Percentiles rank a stretch among this genome's conserved stretches.
These are phyloP conservation scores for Tenodera sinensis DNA, from an alignment of 2,888 invertebrate species.

Conservation along the genomic window DNA sequence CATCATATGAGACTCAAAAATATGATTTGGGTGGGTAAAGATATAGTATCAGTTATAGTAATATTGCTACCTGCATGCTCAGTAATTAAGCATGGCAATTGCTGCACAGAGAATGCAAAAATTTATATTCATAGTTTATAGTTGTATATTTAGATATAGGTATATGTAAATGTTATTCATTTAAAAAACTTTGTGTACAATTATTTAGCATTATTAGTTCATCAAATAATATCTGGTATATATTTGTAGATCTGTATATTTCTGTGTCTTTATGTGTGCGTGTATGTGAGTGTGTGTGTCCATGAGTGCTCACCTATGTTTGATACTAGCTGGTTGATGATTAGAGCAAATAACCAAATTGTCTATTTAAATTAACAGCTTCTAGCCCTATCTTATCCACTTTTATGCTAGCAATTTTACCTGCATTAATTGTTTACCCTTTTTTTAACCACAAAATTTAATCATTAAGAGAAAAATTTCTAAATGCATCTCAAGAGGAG, in stretches of 20 bases:
- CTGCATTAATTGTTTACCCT: too few species aligned
- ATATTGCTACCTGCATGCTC: neutral
- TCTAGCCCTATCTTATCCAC: neutral
- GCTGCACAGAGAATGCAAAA: neutral
- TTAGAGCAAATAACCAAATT: neutral
- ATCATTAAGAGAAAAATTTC: too few species aligned
- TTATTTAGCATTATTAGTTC: neutral
- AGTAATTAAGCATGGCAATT: neutral
- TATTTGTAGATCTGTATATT: neutral
- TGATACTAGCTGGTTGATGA: too few species aligned
- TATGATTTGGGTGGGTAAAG: conserved; percentile 12
- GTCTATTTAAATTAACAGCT: neutral
- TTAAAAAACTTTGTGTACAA: neutral
- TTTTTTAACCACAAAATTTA: too few species aligned
- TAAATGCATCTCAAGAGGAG: neutral
- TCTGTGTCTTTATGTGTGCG: neutral
- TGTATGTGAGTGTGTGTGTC: neutral
- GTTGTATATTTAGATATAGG: neutral
- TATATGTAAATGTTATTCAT: neutral
- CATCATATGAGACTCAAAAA: conserved; percentile 23
- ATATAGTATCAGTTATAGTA: neutral
- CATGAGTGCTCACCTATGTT: too few species aligned
- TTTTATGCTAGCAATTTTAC: neutral
- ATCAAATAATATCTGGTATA: neutral
- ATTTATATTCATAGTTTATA: neutral